These are phyloP conservation scores for Syngnathus typhle DNA, from an alignment of 2,113 vertebrate genomes.

Conservation along the genomic window DNA sequence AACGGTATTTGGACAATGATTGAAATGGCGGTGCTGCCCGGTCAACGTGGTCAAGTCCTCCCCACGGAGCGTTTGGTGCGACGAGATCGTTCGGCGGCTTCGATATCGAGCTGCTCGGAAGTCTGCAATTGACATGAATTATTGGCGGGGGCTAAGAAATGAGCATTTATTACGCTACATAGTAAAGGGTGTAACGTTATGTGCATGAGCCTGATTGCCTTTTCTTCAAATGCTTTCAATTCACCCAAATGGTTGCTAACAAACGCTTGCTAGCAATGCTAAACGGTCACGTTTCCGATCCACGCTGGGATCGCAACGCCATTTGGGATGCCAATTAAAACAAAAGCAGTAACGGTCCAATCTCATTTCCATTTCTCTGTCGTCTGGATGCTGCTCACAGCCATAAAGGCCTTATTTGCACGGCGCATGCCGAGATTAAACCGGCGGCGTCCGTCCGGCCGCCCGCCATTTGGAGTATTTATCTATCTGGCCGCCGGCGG, in stretches of 20 bases:
- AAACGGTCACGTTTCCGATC: background rate
- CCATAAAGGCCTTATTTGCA: background rate
- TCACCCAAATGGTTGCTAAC: background rate
- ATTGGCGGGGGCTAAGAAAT: background rate
- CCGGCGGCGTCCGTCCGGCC: too few species aligned
- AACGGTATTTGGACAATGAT: conserved; percentile 41
- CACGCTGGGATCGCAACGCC: too few species aligned
- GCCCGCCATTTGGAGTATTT: too few species aligned
- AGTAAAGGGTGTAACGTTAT: background rate
- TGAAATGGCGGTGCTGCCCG: conserved; percentile 35
- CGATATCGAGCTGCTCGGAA: conserved; percentile 21
- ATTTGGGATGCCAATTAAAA: background rate
- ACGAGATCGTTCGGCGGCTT: conserved; percentile 34
- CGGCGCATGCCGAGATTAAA: background rate
- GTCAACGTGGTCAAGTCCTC: conserved; percentile 23
- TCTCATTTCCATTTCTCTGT: background rate
- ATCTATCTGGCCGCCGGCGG: background rate
- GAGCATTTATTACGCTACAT: too few species aligned
- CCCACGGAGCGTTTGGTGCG: conserved; percentile 7
- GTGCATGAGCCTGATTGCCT: too few species aligned
- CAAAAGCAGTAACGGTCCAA: background rate
- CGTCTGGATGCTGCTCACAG: background rate
- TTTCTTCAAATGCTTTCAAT: background rate
- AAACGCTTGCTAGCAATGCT: too few species aligned
- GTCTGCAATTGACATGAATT: background rate